A percentile compares a stretch with the other conserved stretches of the same genome.
Conservation (phyloP, 2,888 invertebrate genomes). For the Drosophila lacicola region DNA sequence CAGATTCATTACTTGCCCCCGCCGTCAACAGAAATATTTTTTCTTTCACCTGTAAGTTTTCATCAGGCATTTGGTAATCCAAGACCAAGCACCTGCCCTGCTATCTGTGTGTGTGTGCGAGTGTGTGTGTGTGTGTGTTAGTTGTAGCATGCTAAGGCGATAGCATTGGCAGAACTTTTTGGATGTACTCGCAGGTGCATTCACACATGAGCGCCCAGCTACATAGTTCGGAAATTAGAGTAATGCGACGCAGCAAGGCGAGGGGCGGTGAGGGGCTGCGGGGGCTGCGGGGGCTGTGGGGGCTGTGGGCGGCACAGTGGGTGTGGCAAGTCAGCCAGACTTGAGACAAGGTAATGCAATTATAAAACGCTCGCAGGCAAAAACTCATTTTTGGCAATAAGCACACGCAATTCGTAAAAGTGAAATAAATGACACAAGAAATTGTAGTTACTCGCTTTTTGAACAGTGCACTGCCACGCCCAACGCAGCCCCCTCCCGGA, state of each 20-base stretch:
- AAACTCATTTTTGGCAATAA: slow-evolving; percentile 64
- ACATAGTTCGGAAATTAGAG: slow-evolving; percentile 60
- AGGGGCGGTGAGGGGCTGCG: not conserved
- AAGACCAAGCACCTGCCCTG: slow-evolving; percentile 28
- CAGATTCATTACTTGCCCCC: slow-evolving; percentile 9
- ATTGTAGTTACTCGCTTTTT: slow-evolving; percentile 37
- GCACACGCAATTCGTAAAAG: slow-evolving; percentile 67
- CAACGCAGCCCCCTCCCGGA: not conserved
- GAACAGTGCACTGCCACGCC: not conserved
- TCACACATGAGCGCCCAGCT: slow-evolving; percentile 70
- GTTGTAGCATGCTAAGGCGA: slow-evolving; percentile 27
- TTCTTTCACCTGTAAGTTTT: slow-evolving; percentile 43
- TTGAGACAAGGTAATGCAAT: slow-evolving; percentile 67
- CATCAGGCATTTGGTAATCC: slow-evolving; percentile 74
- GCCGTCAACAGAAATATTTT: slow-evolving; percentile 6
- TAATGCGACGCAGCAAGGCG: slow-evolving; percentile 36
- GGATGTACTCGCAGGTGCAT: slow-evolving; percentile 68
- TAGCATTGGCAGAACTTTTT: slow-evolving; percentile 64
- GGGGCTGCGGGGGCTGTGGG: no score
- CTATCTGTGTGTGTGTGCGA: not conserved
- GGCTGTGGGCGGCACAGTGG: not conserved
- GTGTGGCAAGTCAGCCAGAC: slow-evolving; percentile 5
- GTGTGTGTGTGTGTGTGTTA: not conserved
- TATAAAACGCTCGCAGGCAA: slow-evolving; percentile 66
- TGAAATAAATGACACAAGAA: slow-evolving; percentile 50